Evolutionary conservation across 2,888 invertebrate genomes (phyloP).

Genomic region (Drosophila mettleri): DNA sequence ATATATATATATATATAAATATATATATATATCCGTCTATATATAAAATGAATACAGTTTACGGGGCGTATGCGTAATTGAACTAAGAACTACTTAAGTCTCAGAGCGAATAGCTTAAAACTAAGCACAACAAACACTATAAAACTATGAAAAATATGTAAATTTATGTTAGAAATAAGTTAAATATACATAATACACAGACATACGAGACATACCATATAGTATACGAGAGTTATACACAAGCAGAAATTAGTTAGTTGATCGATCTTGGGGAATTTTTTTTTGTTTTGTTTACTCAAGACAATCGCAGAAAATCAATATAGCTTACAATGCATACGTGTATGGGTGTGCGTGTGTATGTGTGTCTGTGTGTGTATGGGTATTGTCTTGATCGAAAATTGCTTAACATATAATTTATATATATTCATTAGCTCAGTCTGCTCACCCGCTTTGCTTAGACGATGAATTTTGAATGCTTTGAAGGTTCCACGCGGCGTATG

Average conservation of each 20-base stretch:
- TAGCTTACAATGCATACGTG: slow-evolving; percentile 52
- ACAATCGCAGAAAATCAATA: slow-evolving; percentile 75
- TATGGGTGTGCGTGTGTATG: slow-evolving; percentile 14
- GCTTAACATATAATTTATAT: neutral
- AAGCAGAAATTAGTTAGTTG: slow-evolving; percentile 43
- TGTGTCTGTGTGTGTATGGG: slow-evolving; percentile 19
- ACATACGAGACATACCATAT: slow-evolving; percentile 34
- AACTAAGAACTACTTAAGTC: slow-evolving; percentile 19
- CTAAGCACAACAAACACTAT: slow-evolving; percentile 20
- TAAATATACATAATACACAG: slow-evolving; percentile 30
- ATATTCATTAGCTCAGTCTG: slow-evolving; percentile 3
- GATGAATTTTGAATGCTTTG: slow-evolving; percentile 83
- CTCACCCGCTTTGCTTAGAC: slow-evolving; percentile 83
- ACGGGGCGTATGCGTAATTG: slow-evolving; percentile 24
- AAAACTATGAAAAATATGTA: slow-evolving; percentile 1
- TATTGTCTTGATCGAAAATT: slow-evolving; percentile 36
- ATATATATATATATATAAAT: neutral
- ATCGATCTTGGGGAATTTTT: slow-evolving; percentile 13
- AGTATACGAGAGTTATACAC: slow-evolving; percentile 15
- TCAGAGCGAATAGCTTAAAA: slow-evolving; percentile 8
- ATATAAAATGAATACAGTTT: neutral
- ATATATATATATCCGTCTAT: neutral
- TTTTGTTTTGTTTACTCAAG: slow-evolving; percentile 53
- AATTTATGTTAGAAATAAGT: neutral
- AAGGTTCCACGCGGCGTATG: slow-evolving; percentile 52